Conservation (phyloP, 1,140 invertebrate species). For the Lepidostoma basale region DNA sequence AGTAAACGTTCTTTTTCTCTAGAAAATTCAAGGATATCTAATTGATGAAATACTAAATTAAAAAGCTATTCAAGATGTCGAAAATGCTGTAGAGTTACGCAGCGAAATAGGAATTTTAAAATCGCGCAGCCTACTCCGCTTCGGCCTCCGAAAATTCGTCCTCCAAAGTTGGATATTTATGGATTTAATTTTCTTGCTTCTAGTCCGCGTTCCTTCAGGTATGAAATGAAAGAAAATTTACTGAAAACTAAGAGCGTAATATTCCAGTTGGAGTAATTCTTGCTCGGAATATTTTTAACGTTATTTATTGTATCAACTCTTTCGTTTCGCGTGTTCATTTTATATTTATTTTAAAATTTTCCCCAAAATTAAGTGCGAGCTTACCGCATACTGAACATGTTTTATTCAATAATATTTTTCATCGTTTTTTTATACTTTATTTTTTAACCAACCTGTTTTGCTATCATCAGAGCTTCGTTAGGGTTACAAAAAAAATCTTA, state of each 20-base stretch:
- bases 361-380: no score
- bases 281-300: neutral
- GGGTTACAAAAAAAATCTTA: no score
- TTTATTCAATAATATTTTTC: no score
- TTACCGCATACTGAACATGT: no score
- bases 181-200: slow-evolving; percentile 28
- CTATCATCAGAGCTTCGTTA: no score
- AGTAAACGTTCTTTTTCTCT: neutral
- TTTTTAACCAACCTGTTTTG: no score
- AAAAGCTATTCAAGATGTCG: neutral
- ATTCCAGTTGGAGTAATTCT: slow-evolving; percentile 14
- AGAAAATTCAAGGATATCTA: neutral
- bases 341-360: no score
- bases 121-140: neutral
- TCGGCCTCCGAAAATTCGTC: neutral
- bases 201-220: neutral
- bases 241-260: slow-evolving; percentile 25
- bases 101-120: neutral
- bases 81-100: neutral
- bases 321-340: no score
- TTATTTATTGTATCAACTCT: slow-evolving; percentile 11
- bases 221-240: slow-evolving; percentile 27
- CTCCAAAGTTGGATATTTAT: slow-evolving; percentile 24
- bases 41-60: neutral
- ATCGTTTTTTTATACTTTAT: no score